These are phyloP conservation scores for Platysternon megacephalum DNA, from an alignment of 2,113 vertebrate genomes.

Conservation along the genomic window DNA sequence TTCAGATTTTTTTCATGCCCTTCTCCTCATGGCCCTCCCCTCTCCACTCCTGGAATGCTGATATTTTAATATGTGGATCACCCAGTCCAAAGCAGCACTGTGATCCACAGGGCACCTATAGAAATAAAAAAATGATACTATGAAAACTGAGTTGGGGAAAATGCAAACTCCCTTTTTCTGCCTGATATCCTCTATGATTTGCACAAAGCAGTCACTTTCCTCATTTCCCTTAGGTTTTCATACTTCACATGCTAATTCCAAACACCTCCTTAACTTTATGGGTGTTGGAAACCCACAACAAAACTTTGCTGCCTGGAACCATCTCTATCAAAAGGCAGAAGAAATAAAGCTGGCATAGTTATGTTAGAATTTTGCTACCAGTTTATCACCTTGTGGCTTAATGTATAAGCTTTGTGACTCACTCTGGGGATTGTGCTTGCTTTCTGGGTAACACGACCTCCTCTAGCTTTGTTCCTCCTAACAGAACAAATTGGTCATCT, in stretches of 20 bases:
- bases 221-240: background rate
- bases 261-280: background rate
- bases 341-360: background rate
- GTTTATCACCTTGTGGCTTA: constrained; percentile 10
- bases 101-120: background rate
- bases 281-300: background rate
- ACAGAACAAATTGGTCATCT: constrained; percentile 65
- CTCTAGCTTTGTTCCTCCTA: constrained; percentile 66
- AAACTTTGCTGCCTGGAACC: background rate
- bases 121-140: background rate
- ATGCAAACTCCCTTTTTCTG: background rate
- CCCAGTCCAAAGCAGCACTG: background rate
- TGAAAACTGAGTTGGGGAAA: background rate
- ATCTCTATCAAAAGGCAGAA: background rate
- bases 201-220: rapidly evolving
- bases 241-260: background rate
- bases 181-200: background rate
- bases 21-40: background rate
- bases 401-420: constrained; percentile 59
- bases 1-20: background rate
- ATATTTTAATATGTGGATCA: background rate
- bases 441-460: constrained; percentile 34
- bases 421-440: constrained; percentile 19
- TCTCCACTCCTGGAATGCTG: background rate
- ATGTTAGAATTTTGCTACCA: background rate